These are phyloP conservation scores for Cyclura pinguis DNA, from an alignment of 2,797 vertebrate species.

Conservation along the genomic window DNA sequence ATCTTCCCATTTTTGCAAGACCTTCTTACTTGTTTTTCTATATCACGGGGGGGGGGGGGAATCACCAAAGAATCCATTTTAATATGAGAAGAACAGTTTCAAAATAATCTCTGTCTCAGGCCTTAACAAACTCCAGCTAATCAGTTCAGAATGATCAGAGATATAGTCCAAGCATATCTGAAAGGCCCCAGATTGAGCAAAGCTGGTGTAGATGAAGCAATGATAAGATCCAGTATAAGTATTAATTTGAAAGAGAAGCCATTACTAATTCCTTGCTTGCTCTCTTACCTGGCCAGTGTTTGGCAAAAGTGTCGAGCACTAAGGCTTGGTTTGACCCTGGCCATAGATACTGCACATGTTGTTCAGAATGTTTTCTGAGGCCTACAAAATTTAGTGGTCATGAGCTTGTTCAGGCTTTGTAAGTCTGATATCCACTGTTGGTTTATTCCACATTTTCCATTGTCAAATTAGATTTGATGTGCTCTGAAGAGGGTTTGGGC, in stretches of 20 bases:
- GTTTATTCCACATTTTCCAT: slow-evolving; percentile 70
- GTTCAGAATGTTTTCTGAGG: not conserved
- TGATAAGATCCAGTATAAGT: not conserved
- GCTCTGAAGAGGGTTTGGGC: slow-evolving; percentile 34
- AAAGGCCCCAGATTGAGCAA: not conserved
- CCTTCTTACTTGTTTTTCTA: not conserved
- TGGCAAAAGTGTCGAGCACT: not conserved
- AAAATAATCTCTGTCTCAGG: not conserved
- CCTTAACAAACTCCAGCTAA: not conserved
- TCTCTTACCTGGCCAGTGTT: not conserved
- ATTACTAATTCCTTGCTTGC: not conserved
- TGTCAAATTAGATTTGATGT: not conserved
- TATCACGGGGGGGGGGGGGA: not conserved
- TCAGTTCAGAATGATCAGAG: not conserved
- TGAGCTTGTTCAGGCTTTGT: slow-evolving; percentile 72
- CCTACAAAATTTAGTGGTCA: not conserved
- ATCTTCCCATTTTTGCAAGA: not conserved
- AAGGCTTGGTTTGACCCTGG: not conserved
- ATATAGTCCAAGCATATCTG: not conserved
- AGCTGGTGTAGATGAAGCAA: not conserved
- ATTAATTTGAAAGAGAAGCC: not conserved
- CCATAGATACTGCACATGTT: no score
- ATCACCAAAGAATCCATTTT: not conserved
- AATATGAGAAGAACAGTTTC: not conserved
- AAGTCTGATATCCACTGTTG: slow-evolving; percentile 75